Conservation (phyloP, 1,140 invertebrate genomes). For the Drosophila carrolli region DNA sequence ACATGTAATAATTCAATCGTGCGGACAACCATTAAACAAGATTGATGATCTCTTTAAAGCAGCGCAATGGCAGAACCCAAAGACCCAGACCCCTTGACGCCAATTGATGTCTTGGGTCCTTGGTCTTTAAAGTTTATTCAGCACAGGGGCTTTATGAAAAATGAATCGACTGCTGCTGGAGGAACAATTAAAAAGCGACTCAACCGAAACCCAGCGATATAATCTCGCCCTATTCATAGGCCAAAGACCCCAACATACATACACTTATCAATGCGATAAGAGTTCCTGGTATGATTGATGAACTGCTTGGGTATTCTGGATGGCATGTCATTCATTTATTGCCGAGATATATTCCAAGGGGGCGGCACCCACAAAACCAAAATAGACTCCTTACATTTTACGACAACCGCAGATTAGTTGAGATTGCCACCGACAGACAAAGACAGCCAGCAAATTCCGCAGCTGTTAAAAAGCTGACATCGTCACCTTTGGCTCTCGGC, state of each 20-base stretch:
- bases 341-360: slow-evolving; percentile 53
- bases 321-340: slow-evolving; percentile 66
- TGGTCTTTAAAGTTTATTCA: slow-evolving; percentile 65
- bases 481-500: slow-evolving; percentile 69
- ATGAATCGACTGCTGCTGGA: slow-evolving; percentile 41
- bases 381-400: slow-evolving; percentile 54
- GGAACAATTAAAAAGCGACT: slow-evolving; percentile 66
- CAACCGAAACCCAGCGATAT: slow-evolving; percentile 9
- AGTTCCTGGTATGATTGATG: slow-evolving; percentile 67
- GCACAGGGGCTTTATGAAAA: slow-evolving; percentile 55
- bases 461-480: slow-evolving; percentile 82
- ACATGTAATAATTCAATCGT: slow-evolving; percentile 84
- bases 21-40: slow-evolving; percentile 84
- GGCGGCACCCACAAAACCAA: not conserved
- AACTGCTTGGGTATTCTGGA: slow-evolving; percentile 49
- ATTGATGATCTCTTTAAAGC: slow-evolving; percentile 84
- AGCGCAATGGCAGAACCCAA: slow-evolving; percentile 17
- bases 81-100: slow-evolving; percentile 62
- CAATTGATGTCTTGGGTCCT: slow-evolving; percentile 40
- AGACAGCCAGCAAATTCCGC: slow-evolving; percentile 77
- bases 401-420: slow-evolving; percentile 78
- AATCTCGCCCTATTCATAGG: slow-evolving; percentile 29
- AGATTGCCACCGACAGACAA: slow-evolving; percentile 64
- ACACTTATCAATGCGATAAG: slow-evolving; percentile 55
- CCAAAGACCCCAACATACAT: slow-evolving; percentile 7